Conservation (phyloP, 1,140 invertebrate species). For the Habropoda laboriosa region DNA sequence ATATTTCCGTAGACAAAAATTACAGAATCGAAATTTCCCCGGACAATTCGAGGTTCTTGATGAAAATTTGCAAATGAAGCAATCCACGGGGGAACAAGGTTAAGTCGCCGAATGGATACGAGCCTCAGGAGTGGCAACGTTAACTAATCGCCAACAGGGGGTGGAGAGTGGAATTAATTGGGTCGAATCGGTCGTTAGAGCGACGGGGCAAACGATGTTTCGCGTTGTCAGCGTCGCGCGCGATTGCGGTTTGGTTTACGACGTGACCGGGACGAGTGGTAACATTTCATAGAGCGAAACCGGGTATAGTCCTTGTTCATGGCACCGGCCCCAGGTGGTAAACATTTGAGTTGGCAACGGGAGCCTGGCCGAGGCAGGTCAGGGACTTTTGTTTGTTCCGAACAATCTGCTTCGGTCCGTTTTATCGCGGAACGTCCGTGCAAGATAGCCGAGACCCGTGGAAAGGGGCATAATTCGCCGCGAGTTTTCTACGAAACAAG, state of each 20-base stretch:
- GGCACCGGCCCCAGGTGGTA: slow-evolving; percentile 43
- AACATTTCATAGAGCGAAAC: slow-evolving; percentile 41
- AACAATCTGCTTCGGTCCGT: slow-evolving; percentile 41
- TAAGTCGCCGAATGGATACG: too few species aligned
- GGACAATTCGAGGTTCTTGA: too few species aligned
- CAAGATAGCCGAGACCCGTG: background rate
- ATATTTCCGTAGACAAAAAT: too few species aligned
- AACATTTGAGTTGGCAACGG: slow-evolving; percentile 68
- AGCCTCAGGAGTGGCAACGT: too few species aligned
- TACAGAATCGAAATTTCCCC: too few species aligned
- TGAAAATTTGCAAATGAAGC: too few species aligned
- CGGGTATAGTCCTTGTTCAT: slow-evolving; percentile 25
- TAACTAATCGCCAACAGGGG: slow-evolving; percentile 6
- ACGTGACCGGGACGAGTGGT: slow-evolving; percentile 40
- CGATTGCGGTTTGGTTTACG: slow-evolving; percentile 93
- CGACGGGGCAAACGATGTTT: slow-evolving; percentile 28
- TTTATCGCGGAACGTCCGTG: slow-evolving; percentile 28
- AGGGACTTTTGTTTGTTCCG: slow-evolving; percentile 60
- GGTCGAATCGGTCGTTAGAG: slow-evolving; percentile 35
- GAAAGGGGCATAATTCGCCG: background rate
- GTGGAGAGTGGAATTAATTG: slow-evolving; percentile 35
- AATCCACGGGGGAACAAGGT: background rate
- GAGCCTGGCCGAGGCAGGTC: slow-evolving; percentile 28
- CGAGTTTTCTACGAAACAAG: slow-evolving; percentile 21
- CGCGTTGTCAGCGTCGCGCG: slow-evolving; percentile 80